Conservation (phyloP, 2,888 invertebrate genomes). For the Aporophyla nigra region DNA sequence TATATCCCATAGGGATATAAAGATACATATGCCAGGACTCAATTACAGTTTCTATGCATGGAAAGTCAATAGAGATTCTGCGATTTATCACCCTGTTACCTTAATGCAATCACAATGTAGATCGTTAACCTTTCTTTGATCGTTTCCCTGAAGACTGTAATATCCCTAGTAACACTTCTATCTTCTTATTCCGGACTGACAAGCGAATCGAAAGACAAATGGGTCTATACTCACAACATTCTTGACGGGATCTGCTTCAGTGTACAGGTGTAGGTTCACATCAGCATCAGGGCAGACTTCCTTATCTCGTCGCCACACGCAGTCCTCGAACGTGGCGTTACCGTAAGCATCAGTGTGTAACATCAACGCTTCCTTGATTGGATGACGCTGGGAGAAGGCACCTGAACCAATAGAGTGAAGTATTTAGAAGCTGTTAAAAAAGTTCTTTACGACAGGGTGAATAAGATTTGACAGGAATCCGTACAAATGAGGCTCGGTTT, state of each 20-base stretch:
- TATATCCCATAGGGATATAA: background rate
- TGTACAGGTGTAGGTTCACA: slow-evolving; percentile 92
- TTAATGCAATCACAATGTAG: background rate
- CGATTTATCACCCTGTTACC: no score
- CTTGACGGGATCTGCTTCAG: slow-evolving; percentile 89
- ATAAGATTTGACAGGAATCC: background rate
- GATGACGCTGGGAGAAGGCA: slow-evolving; percentile 77
- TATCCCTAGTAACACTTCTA: background rate
- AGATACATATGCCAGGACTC: no score
- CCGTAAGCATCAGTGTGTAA: slow-evolving; percentile 90
- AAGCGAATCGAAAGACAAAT: background rate
- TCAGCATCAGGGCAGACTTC: slow-evolving; percentile 94
- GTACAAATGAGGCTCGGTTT: background rate
- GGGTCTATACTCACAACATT: slow-evolving; percentile 80
- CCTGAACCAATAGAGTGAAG: slow-evolving; percentile 29
- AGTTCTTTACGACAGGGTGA: background rate
- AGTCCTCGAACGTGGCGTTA: slow-evolving; percentile 92
- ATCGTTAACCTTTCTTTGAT: background rate
- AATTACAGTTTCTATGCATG: background rate
- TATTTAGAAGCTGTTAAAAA: background rate
- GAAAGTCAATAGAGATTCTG: slow-evolving; percentile 3
- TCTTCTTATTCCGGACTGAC: background rate
- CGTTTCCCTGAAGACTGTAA: background rate
- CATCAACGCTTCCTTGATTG: slow-evolving; percentile 92
- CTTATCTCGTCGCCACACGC: slow-evolving; percentile 93